A percentile compares a stretch with the other conserved stretches of the same genome.
These are phyloP conservation scores for Laupala kohalensis DNA, from an alignment of 1,140 invertebrate genomes.

Conservation along the genomic window DNA sequence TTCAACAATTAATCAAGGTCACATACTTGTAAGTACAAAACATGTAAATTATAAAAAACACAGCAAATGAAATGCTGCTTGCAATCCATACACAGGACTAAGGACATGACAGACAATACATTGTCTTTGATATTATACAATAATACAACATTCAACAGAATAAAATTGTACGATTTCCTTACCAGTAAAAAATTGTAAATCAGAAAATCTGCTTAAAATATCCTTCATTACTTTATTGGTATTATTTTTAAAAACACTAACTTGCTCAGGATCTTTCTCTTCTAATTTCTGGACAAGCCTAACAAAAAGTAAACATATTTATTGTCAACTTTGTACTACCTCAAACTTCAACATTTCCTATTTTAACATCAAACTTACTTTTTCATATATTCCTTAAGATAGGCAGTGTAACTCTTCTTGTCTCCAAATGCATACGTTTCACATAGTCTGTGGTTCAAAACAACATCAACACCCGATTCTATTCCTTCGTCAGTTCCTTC, in stretches of 20 bases:
- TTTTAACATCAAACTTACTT: conserved; percentile 43
- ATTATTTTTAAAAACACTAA: conserved; percentile 79
- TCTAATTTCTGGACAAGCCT: conserved; percentile 71
- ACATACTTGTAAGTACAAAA: not conserved
- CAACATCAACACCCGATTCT: conserved; percentile 80
- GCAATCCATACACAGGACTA: no score
- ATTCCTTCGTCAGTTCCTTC: conserved; percentile 65
- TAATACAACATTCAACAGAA: not conserved
- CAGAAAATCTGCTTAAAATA: conserved; percentile 79
- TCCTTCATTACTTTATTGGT: conserved; percentile 94
- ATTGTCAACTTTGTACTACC: not conserved
- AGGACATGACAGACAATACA: no score
- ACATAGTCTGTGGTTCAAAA: conserved; percentile 77
- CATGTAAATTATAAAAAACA: not conserved
- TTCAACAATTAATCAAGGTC: no score
- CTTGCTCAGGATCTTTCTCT: conserved; percentile 65
- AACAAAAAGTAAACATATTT: conserved; percentile 20
- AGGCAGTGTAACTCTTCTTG: conserved; percentile 81
- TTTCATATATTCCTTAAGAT: conserved; percentile 95
- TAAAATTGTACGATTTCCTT: conserved; percentile 13
- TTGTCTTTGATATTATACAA: not conserved
- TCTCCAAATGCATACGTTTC: conserved; percentile 77
- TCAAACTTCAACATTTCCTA: not conserved
- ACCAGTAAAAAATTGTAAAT: conserved; percentile 83
- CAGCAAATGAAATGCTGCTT: no score